A percentile compares a stretch with the other conserved stretches of the same genome.
These are phyloP conservation scores for Nezara viridula DNA, from an alignment of 2,888 invertebrate genomes.

Conservation along the genomic window DNA sequence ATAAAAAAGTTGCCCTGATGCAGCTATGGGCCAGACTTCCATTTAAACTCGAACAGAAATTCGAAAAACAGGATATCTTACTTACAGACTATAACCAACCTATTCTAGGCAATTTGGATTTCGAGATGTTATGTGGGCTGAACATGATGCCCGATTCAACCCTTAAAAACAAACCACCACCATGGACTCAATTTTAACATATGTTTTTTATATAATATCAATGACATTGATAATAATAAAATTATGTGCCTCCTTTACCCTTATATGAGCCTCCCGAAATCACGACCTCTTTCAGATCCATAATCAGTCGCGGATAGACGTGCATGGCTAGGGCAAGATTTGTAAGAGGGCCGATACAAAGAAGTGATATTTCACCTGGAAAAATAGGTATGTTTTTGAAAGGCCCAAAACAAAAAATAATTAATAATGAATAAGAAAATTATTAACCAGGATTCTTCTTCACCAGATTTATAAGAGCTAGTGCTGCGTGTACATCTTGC, in stretches of 20 bases:
- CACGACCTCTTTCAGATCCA: conserved; percentile 67
- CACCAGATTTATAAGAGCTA: conserved; percentile 69
- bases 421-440: background rate
- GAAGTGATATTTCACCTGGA: conserved; percentile 68
- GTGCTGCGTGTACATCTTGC: conserved; percentile 69
- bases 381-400: conserved; percentile 7
- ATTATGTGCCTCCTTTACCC: conserved; percentile 64
- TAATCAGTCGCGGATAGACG: conserved; percentile 68
- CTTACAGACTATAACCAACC: too few species aligned
- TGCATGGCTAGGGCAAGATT: conserved; percentile 73
- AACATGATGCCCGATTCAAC: too few species aligned
- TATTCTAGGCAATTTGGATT: too few species aligned
- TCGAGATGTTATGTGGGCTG: too few species aligned
- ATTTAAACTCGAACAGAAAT: too few species aligned
- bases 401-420: background rate
- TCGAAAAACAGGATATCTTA: too few species aligned
- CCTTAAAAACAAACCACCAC: too few species aligned
- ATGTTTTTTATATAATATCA: too few species aligned
- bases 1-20: too few species aligned
- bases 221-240: too few species aligned
- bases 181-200: too few species aligned
- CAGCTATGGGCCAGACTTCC: too few species aligned
- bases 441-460: conserved; percentile 67
- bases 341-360: conserved; percentile 72
- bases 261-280: conserved; percentile 69